phyloP scores from a whole-genome alignment of 1,140 invertebrate genomes.

The Rhopalosiphum maidis region DNA sequence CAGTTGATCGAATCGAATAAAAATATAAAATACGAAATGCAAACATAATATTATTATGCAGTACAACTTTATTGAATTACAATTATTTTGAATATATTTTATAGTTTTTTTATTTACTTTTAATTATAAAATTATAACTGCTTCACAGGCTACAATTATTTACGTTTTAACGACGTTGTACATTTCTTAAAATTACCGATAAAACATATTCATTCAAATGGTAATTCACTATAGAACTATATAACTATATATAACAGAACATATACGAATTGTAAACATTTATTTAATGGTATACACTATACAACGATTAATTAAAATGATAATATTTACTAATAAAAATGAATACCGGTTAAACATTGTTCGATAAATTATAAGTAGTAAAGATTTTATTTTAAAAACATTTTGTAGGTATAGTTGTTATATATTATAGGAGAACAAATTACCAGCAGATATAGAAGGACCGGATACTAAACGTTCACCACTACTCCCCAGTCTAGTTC shows the following conservation, averaged over 20 bases:
- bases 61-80: neutral
- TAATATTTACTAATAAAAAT: neutral
- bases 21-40: neutral
- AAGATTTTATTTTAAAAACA: neutral
- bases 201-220: conserved; percentile 13
- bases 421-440: neutral
- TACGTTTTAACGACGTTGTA: neutral
- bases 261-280: neutral
- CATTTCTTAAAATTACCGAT: neutral
- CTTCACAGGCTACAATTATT: neutral
- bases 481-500: neutral
- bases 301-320: neutral
- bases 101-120: neutral
- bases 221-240: neutral
- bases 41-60: neutral
- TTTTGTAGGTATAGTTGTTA: neutral
- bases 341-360: conserved; percentile 1
- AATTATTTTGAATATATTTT: neutral
- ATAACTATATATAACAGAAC: neutral
- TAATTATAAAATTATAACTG: neutral
- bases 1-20: neutral
- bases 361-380: neutral
- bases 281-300: neutral
- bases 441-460: neutral
- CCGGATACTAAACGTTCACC: too few relatives aligned